Evolutionary conservation across 92 coral and sea anemone genomes (phyloP), one percentile per base, ranked within the genome.

Genomic region (Montipora capitata): DNA sequence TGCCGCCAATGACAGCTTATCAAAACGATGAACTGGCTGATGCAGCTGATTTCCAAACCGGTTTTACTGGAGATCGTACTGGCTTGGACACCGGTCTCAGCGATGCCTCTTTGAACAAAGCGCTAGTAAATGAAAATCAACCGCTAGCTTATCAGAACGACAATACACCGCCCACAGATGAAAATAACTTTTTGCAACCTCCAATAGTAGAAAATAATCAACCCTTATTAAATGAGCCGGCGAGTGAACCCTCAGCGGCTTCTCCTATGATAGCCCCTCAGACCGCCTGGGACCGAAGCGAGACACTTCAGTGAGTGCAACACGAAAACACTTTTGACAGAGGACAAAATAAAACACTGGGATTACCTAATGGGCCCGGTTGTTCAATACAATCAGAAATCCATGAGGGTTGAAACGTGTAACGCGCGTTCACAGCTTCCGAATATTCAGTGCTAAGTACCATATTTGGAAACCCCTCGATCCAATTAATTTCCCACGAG

Each of bases 261-360:
- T 15, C 3, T 58, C 72, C 78, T 43, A n/a, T 72, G 78, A 61
- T 58, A 20, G 79, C 79, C 49, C 71, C 71, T 14, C 87, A 82
- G 70, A 62, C 70, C 20, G 58, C 58, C 44, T 83, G 87, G 87
- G 87, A 71, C 62, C 72, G 87, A 83, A 83, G 87, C 71, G 4
- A 45, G 11, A 59, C 48, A 72, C 70, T 41, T 63, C 79, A 72
- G 10, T 83, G 15, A 72, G 11, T 71, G 15, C 52, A 49, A 66
- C 68, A 51, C 57, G 40, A 68, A 13, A n/a, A 39, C 20, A 2
- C 54, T 3, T 16, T 51, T 54, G 85, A 68, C 16, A 35, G 38
- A 5, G 71, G 43, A 41, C 61, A 7, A 11, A 11, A 3, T 54
- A 9, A 13, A 11, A 3, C 2, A 11, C 12, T 54, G 61, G 0